Evolutionary conservation across 2,888 invertebrate genomes (phyloP).

Genomic region (Agrochola macilenta): DNA sequence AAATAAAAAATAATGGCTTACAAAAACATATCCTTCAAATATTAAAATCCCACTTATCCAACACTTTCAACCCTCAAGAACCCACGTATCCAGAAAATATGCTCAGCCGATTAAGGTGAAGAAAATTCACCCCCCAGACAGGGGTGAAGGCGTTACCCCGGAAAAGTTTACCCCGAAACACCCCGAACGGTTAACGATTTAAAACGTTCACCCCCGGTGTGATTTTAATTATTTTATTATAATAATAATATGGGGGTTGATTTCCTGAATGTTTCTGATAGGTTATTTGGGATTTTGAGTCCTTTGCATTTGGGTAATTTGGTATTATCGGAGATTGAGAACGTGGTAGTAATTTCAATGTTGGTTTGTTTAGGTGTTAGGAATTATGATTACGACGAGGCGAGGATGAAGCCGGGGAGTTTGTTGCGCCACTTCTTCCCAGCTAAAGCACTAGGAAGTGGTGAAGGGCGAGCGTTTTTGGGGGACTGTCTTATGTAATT

Average conservation of each 20-base stretch:
- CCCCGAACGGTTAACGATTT: slow-evolving; percentile 68
- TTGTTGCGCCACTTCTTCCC: too few species aligned
- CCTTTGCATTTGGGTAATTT: slow-evolving; percentile 26
- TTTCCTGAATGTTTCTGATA: slow-evolving; percentile 49
- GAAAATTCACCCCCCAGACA: slow-evolving; percentile 55
- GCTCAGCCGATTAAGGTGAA: slow-evolving; percentile 65
- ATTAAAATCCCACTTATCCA: not conserved
- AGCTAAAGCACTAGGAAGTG: too few species aligned
- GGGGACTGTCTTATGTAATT: too few species aligned
- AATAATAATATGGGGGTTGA: slow-evolving; percentile 51
- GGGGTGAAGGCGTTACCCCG: slow-evolving; percentile 71
- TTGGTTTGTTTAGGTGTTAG: not conserved
- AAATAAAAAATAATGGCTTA: too few species aligned
- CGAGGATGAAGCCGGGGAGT: too few species aligned
- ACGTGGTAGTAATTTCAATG: not conserved
- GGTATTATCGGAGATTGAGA: slow-evolving; percentile 4
- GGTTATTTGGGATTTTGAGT: slow-evolving; percentile 27
- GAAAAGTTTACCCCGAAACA: slow-evolving; percentile 71
- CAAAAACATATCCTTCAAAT: slow-evolving; percentile 2
- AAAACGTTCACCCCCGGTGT: slow-evolving; percentile 68
- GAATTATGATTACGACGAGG: too few species aligned
- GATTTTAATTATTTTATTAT: slow-evolving; percentile 76
- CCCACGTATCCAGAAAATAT: slow-evolving; percentile 53
- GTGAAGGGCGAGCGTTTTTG: too few species aligned
- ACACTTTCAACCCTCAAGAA: slow-evolving; percentile 24